Evolutionary conservation across 2,888 invertebrate genomes (phyloP), one percentile per base, ranked within the genome.

Genomic region (Dicyrtoma fusca): DNA sequence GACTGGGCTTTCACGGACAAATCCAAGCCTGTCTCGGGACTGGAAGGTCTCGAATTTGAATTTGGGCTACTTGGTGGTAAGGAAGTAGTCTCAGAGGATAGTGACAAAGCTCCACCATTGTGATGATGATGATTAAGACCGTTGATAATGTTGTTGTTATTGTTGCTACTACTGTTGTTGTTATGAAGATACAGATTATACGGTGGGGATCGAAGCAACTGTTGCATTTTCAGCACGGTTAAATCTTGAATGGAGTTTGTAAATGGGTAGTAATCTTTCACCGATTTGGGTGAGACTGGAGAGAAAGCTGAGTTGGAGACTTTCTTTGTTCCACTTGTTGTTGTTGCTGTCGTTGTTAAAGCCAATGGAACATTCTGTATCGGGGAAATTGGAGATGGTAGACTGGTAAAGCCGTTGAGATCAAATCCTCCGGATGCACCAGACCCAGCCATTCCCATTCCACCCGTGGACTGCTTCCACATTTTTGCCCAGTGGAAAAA

Each of bases 401-500:
- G 19, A 21, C 8, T 19, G 8, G 34, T 3, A 34, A 34, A 34
- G 4, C 34, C 34, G n/a, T 34, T 25, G 26, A 69, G 45, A 23
- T 69, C 57, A 45, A 19, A 45, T 49, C 26, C 26, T n/a, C 25
- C 47, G 11, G 74, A 45, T 49, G 42, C 19, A 68, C n/a, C 62
- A 71, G 68, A 26, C 63, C 70, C 26, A 59, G 72, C 62, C 70
- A 49, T 1, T 34, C 34, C 34, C 34, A 34, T n/a, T 4, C 14
- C 34, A 26, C 11, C 73, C 23, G 66, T 62, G 11, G 68, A 42
- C 51, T 75, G 69, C 66, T 75, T 75, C 74, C 77, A 75, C 26
- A 79, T 59, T 62, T 80, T 80, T 0, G 80, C 80, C 79, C 78
- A 80, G 63, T 80, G 79, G 44, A 78, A 71, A 25, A 79, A 49